These are phyloP conservation scores for Piprites chloris DNA, from an alignment of 2,113 vertebrate genomes.

Conservation along the genomic window DNA sequence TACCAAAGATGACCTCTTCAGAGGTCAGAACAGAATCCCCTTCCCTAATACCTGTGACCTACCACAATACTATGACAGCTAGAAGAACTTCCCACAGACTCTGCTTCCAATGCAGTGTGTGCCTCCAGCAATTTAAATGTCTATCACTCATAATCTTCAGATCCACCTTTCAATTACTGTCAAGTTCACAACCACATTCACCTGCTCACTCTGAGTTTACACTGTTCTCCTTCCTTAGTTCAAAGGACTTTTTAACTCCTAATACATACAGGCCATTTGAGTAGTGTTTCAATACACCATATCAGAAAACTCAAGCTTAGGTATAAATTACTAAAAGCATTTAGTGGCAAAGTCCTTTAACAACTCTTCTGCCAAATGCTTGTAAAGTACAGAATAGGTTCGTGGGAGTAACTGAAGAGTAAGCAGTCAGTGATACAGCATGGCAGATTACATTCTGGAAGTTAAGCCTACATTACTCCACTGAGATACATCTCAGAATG, in stretches of 20 bases:
- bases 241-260: background rate
- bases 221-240: background rate
- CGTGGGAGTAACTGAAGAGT: background rate
- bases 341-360: background rate
- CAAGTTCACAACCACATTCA: background rate
- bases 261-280: background rate
- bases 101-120: background rate
- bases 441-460: background rate
- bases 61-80: fast-evolving
- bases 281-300: background rate
- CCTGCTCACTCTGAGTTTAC: background rate
- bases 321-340: background rate
- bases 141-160: background rate
- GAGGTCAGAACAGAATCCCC: background rate
- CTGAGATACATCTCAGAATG: background rate
- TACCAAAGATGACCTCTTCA: background rate
- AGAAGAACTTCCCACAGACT: background rate
- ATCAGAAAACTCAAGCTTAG: background rate
- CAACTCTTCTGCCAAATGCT: background rate
- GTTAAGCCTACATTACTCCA: background rate
- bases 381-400: background rate
- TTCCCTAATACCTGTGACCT: background rate
- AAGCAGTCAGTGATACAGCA: background rate
- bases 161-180: background rate
- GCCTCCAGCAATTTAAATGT: background rate